Base-by-base conservation (phyloP, 2,888 invertebrate genomes). In the Eristalis pertinax region DNA sequence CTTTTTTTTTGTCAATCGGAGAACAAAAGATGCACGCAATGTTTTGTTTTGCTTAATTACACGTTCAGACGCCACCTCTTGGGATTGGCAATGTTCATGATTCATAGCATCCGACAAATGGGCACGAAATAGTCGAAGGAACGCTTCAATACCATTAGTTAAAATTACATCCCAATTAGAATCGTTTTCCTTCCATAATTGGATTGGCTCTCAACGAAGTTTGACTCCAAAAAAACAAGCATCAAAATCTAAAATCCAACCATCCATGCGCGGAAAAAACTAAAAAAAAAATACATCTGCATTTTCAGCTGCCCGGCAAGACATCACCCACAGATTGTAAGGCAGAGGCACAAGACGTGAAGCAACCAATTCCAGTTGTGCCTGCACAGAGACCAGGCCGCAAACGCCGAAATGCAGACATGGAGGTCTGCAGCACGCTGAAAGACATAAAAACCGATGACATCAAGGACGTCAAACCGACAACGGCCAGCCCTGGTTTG, bases 371-470 rank as follows among this genome's bases (percentile, higher is more conserved):
- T 32, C 38, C 72, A 13, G 83, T 68, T n/a, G 8, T 72, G 1
- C 13, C 50, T 8, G 13, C 75, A 8, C 77, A 73, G 58, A 80
- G 60, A 32, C 4, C 75, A 0, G 64, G 76, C 2, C 62, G 87
- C 73, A 87, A 87, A 22, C 87, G 87, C 24, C 63, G 89, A 43
- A 77, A 85, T 63, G 70, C 88, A 22, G 84, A 83, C 38, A 35
- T 78, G 74, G 79, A 88, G 8, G n/a, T 79, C 10, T 68, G 69
- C 19, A 38, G 63, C 19, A n/a, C 50, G 22, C 13, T 43, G 10
- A 38, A 26, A 10, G 77, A 78, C 1, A 69, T 73, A 8, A 84
- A 89, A 75, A 64, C 32, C n/a, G 77, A 81, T 32, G 73, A 73
- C 35, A 22, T 4, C 4, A 77, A 83, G 13, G 86, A 89, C 62